Base-by-base conservation (phyloP, 2,113 vertebrate genomes). In the Craseonycteris thonglongyai region DNA sequence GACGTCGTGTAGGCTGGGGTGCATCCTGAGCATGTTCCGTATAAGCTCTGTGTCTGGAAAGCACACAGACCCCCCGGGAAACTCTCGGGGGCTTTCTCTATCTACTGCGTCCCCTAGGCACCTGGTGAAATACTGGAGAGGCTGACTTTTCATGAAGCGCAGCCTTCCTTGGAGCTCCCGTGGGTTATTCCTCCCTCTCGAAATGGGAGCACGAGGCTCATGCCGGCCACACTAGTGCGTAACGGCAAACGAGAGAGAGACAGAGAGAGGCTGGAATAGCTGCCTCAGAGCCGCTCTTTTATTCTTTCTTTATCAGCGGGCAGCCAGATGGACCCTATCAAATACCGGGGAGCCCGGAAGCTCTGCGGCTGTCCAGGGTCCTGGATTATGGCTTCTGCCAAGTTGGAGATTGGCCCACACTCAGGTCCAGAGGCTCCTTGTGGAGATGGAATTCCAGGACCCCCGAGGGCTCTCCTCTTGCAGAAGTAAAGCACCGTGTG, bases 171-270 rank as follows among this genome's bases (percentile, higher is more conserved):
- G n/a, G n/a, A n/a, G 56, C 26, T 18, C n/a, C n/a, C n/a, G n/a
- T n/a, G 26, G 5, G 1, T 10, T 11, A 4, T 49, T 12, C 33
- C 38, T 49, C 8, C 24, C 19, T 66, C 21, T 8, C 12, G 8
- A n/a, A 2, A 47, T 3, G 10, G 2, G 40, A n/a, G 4, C 12
- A 3, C 0, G 15, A 7, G 12, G 15, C 3, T 3, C 2, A 2
- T 0, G 1, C 28, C 33, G 42, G 49, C 22, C 2, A 5, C 13
- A 6, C 1, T 2, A 0, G 13, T 21, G 4, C 15, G 1, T 6
- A 26, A 33, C 18, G 42, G 28, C 30, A 24, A 28, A 33, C 5
- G 35, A 2, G 11, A 26, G 16, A 38, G 51, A 54, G 8, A 45
- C 8, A 47, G 3, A n/a, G 1, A 4, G 8, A 22, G 18, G 15